Evolutionary conservation across 2,797 vertebrate genomes (phyloP), one percentile per base, ranked within the genome.

Genomic region (Notolepis coatsorum): DNA sequence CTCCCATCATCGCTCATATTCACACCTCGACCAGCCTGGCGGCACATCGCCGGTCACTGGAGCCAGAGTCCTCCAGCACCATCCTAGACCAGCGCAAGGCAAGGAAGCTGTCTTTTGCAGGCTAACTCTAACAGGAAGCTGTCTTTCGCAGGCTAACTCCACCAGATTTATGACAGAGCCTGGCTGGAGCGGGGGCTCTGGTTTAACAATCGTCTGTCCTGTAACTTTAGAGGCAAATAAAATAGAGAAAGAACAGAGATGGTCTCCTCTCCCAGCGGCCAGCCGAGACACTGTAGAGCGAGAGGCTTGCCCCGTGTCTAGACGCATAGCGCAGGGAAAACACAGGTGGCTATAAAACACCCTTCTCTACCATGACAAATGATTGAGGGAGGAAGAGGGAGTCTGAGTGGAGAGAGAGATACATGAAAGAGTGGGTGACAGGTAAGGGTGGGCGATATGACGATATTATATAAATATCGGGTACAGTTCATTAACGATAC

Each of bases 221-320:
- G 79, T 75, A 88, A 87, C 81, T 83, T 76, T 79, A 83, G 81
- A 81, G 73, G 66, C 68, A 79, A 82, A 84, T 77, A 78, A 84
- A 84, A 78, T n/a, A 15, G 18, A 35, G 30, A 24, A 66, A 57
- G 45, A 28, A n/a, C 23, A 4, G 21, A 72, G 75, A 71, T 72
- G 1, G 52, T 79, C 65, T 74, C 31, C 52, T 62, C 27, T 75
- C 47, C 65, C 1, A 21, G 65, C 45, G 53, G 70, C 76, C 56
- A 67, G 42, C 59, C 75, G 54, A 65, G 55, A 55, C 30, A 18
- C 71, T 43, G 57, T 51, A 39, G 67, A 74, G 53, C 51, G 43
- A 45, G 59, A 75, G 67, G 73, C 77, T 55, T n/a, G 69, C 77
- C 57, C 6, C 54, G 61, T 51, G 52, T 68, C 77, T 68, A 67